Evolutionary conservation across 2,797 vertebrate genomes (phyloP).

Genomic region (Rhadinocentrus ornatus): DNA sequence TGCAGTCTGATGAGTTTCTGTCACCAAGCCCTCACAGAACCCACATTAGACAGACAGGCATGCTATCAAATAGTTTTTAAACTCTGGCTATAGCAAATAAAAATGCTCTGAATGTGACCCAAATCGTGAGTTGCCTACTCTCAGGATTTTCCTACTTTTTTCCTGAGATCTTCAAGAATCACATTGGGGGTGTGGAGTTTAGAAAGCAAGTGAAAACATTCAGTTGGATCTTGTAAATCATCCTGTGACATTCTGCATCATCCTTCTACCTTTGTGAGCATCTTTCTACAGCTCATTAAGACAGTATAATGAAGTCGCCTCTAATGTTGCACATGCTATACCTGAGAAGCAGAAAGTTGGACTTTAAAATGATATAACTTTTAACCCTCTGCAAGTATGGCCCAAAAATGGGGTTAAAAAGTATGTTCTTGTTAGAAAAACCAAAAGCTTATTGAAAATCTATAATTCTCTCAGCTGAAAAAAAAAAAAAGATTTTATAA

Average conservation of each 20-base stretch:
- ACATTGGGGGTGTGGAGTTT: background rate
- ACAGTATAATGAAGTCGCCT: background rate
- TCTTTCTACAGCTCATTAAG: background rate
- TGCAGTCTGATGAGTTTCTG: slow-evolving; percentile 39
- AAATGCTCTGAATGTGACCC: slow-evolving; percentile 27
- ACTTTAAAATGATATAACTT: background rate
- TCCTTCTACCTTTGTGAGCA: background rate
- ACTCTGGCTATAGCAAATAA: slow-evolving; percentile 34
- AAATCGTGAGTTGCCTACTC: slow-evolving; percentile 12
- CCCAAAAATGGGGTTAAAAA: background rate
- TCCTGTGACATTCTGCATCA: background rate
- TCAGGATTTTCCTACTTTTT: slow-evolving; percentile 19
- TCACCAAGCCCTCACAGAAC: slow-evolving; percentile 45
- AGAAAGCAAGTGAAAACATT: background rate
- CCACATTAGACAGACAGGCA: slow-evolving; percentile 37
- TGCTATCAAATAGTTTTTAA: slow-evolving; percentile 15
- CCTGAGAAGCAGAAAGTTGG: background rate
- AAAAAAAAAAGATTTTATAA: background rate
- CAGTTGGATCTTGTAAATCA: background rate
- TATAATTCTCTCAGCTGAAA: background rate
- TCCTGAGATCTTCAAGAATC: slow-evolving; percentile 18
- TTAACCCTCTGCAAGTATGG: background rate
- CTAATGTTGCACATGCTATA: background rate
- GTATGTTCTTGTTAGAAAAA: background rate
- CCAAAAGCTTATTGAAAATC: background rate